A percentile compares a stretch with the other conserved stretches of the same genome.
phyloP scores from a whole-genome alignment of 2,888 invertebrate species.

The Sympetrum striolatum region DNA sequence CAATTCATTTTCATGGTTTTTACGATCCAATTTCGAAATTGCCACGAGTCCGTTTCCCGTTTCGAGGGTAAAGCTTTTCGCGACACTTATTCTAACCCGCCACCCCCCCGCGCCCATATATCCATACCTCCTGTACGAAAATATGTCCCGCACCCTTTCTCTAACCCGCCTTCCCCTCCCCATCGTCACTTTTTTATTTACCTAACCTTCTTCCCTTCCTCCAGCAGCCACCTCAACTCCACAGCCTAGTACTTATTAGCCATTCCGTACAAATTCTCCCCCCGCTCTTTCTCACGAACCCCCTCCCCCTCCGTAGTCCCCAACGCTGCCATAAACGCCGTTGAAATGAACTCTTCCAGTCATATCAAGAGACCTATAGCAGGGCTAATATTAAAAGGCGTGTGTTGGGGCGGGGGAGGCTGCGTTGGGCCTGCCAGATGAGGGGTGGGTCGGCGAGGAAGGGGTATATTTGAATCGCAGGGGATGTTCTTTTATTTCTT shows the following conservation, averaged over 20 bases:
- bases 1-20: slow-evolving; percentile 42
- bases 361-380: slow-evolving; percentile 32
- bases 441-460: background rate
- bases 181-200: background rate
- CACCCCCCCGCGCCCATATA: background rate
- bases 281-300: background rate
- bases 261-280: background rate
- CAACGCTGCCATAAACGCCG: slow-evolving; percentile 7
- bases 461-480: background rate
- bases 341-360: slow-evolving; percentile 38
- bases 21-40: slow-evolving; percentile 30
- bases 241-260: background rate
- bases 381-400: slow-evolving; percentile 36
- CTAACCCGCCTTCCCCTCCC: background rate
- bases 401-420: background rate
- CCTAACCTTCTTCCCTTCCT: background rate
- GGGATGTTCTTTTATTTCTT: background rate
- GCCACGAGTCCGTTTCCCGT: background rate
- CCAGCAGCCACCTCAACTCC: background rate
- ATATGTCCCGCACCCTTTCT: background rate
- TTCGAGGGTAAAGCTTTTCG: background rate
- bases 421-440: background rate
- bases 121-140: background rate
- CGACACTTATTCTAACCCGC: background rate
- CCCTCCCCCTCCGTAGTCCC: background rate